Percentiles rank a stretch among this genome's conserved stretches.
phyloP scores from a whole-genome alignment of 2,113 vertebrate species.

The Datnioides undecimradiatus region DNA sequence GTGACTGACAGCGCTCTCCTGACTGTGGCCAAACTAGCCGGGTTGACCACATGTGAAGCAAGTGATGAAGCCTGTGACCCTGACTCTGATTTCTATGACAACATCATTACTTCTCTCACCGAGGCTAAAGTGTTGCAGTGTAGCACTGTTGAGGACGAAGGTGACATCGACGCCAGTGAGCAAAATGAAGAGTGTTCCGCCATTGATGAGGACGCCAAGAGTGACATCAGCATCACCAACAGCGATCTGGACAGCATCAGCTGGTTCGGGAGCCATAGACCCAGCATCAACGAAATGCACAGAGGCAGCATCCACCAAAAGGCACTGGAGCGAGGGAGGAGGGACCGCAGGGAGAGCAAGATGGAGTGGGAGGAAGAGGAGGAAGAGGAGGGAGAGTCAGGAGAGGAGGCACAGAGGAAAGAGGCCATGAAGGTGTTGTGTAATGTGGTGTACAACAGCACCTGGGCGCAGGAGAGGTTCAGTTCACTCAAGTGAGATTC shows the following conservation, averaged over 20 bases:
- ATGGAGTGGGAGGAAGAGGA: constrained; percentile 55
- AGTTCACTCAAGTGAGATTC: constrained; percentile 74
- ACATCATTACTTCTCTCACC: constrained; percentile 63
- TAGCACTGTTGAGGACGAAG: constrained; percentile 23
- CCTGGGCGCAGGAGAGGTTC: constrained; percentile 82
- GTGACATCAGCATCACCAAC: constrained; percentile 45
- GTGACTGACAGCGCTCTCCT: constrained; percentile 75
- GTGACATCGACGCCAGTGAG: background rate
- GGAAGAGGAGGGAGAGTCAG: constrained; percentile 46
- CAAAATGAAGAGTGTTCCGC: constrained; percentile 22
- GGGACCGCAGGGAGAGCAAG: constrained; percentile 79
- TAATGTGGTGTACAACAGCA: constrained; percentile 83
- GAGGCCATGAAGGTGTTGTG: constrained; percentile 83
- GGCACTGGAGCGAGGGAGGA: constrained; percentile 74
- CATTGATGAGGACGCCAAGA: constrained; percentile 55
- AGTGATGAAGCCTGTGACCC: constrained; percentile 48
- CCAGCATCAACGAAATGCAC: constrained; percentile 67
- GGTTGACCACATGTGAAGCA: constrained; percentile 57
- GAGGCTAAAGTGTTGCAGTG: constrained; percentile 52
- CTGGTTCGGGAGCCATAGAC: constrained; percentile 54
- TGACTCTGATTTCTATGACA: constrained; percentile 69
- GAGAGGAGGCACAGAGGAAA: constrained; percentile 71
- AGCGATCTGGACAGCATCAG: constrained; percentile 62
- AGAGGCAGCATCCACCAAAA: constrained; percentile 59
- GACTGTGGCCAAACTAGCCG: constrained; percentile 74